Base-by-base conservation (phyloP, 2,888 invertebrate species). In the Exephanes ischioxanthus region DNA sequence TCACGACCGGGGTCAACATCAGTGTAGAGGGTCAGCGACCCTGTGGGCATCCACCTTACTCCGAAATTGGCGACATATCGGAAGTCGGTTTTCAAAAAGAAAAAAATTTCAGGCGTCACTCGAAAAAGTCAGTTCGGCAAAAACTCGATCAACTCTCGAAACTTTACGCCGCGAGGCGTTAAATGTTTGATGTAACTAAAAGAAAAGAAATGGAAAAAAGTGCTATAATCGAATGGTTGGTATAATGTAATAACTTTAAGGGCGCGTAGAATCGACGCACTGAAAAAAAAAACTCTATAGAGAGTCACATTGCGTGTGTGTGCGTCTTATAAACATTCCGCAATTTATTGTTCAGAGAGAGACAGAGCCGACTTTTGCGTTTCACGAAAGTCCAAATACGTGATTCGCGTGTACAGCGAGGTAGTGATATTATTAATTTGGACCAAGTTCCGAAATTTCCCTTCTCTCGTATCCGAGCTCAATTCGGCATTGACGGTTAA, bases 271-370 rank as follows among this genome's bases (percentile, higher is more conserved):
- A 30, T 37, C 33, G 63, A 37, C 9, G 11, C 30, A 63, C 33
- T 58, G 7, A 22, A 73, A n/a, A 45, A 19, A 63, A 19, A 67
- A 67, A 33, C 19, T 73, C 58, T 73, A 19, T 63, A 75, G 75
- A 48, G 45, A 48, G 63, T 63, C 14, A 61, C 30, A 19, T 75
- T 63, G 22, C 30, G 75, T 73, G 72, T 73, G 72, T 82, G 33
- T 51, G 77, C 71, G 66, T 63, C 55, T 26, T 45, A 33, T 26
- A 33, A 72, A 78, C 83, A 83, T 83, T 83, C 78, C 83, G 82
- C 71, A 71, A 77, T 76, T 76, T 71, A 51, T 77, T 71, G 68
- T 63, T 78, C 53, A 53, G 66, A 67, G 45, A 58, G 6, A 48
- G 45, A 41, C 41, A 55, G 67, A 53, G 26, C 53, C 41, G 55